Evolutionary conservation across 1,140 invertebrate species (phyloP), one percentile per base, ranked within the genome.

Genomic region (Sminthurinus signatus): DNA sequence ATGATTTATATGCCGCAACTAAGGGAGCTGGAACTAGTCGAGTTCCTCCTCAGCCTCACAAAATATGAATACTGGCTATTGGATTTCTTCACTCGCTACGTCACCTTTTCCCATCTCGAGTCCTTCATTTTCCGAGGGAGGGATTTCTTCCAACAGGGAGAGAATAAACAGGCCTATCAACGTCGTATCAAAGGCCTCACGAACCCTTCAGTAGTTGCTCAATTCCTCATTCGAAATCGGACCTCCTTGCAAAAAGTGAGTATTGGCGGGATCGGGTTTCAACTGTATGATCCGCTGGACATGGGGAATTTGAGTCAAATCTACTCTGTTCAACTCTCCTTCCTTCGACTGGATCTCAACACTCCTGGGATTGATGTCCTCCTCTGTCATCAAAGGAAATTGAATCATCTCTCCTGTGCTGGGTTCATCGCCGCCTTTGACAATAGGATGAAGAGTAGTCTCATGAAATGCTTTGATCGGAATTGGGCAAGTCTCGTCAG

Each of bases 21-120:
- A 4, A 14, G 27, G 19, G 51, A 54, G 28, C 28, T 54, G 14
- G 51, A 54, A 54, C 23, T 54, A 10, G 5, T 5, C 10, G 51
- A 54, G 23, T 54, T 12, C 12, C 14, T 54, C 10, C 27, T 25
- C 27, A 8, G 14, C 27, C 23, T 54, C 5, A 54, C 51, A 14
- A 54, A 32, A 21, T 15, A 54, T 31, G 51, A 54, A 15, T 54
- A 54, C 51, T 54, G 51, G 51, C 14, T 54, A 3, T 25, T 54
- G 10, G 51, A 54, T 28, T 54, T 54, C 27, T 28, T 54, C 27
- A 17, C 15, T 5, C 4, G 28, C 5, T 4, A 4, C 19, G 14
- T 14, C 14, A 54, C 4, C 25, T 54, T 27, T 31, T 5, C 14
- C 10, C 12, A 54, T 10, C 27, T 54, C 10, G 23, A 27, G 25